Base-by-base conservation (phyloP, 1,140 invertebrate genomes). In the Tetragonula clypearis region DNA sequence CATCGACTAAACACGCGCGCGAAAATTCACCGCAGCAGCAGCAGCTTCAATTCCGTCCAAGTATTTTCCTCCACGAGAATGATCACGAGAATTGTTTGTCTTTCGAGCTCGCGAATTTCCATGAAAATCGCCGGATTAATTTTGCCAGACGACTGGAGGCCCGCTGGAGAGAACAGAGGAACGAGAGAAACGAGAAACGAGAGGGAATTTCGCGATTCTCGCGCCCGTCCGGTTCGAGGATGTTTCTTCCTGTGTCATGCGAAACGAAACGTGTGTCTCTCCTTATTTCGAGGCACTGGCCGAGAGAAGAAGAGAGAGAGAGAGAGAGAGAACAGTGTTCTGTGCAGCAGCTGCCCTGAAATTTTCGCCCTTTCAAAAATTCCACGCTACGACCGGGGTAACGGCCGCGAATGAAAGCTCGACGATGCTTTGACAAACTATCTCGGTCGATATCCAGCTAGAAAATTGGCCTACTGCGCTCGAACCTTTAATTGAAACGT, bases 201-300 rank as follows among this genome's bases (percentile, higher is more conserved):
- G 71, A 41, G 41, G 14, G 15, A 49, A 72, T 72, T 53, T 72
- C 19, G n/a, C 21, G 65, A 53, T 79, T 79, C 14, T 23, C 49
- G 26, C 41, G 41, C 6, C 3, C n/a, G 62, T 62, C 19, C 14
- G 49, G 62, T 49, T 30, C 49, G 41, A 49, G 41, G 41, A 49
- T 49, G 41, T 49, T 49, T 49, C 41, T 49, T 49, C 6, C 6
- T 49, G 19, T 15, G 65, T 69, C n/a, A 35, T 21, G 8, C 21
- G 21, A 79, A 79, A 79, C 41, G 71, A 72, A 69, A 49, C 41
- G 41, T 17, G 65, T 23, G 77, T 79, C 53, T 79, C 53, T 69
- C 78, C 49, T 79, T 79, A 79, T 79, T 79, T 35, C 65, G 41
- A 14, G 69, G 21, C 21, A 23, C 23, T 11, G 8, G 1, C 23